phyloP scores from a whole-genome alignment of 1,140 invertebrate genomes.

The Lordiphosa collinella region DNA sequence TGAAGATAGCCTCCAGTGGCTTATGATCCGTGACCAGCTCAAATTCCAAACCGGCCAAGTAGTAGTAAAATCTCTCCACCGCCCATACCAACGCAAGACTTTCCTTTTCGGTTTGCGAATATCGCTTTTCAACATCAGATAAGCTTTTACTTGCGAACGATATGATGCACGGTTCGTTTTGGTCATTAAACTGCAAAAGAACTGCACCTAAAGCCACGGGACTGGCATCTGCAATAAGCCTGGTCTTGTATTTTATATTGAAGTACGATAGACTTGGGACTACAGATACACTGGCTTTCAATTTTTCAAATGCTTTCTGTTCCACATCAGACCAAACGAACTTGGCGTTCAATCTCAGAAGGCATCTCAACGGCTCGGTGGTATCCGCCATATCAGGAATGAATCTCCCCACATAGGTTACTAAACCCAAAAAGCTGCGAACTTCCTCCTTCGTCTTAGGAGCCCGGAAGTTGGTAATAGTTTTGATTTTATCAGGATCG shows the following conservation, averaged over 20 bases:
- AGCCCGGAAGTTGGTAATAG: slow-evolving; percentile 21
- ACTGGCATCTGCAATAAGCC: too few species aligned
- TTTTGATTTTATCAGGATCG: slow-evolving; percentile 30
- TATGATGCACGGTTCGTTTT: neutral
- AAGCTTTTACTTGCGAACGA: slow-evolving; percentile 54
- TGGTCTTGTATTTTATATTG: too few species aligned
- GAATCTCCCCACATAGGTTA: neutral
- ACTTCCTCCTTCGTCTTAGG: slow-evolving; percentile 51
- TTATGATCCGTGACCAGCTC: slow-evolving; percentile 78
- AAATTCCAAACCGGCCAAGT: slow-evolving; percentile 64
- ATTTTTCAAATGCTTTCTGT: neutral
- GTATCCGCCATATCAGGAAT: neutral
- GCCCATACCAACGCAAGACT: too few species aligned
- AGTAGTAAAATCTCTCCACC: slow-evolving; percentile 57
- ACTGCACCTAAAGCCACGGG: neutral
- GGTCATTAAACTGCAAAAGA: neutral
- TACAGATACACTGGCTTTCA: too few species aligned
- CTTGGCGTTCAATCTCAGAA: neutral
- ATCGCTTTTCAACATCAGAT: slow-evolving; percentile 71
- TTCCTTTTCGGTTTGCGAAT: slow-evolving; percentile 80
- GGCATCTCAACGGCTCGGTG: neutral
- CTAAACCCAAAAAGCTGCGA: slow-evolving; percentile 51
- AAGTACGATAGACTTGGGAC: too few species aligned
- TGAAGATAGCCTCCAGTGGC: slow-evolving; percentile 20
- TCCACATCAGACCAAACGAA: neutral